Conservation (phyloP, 2,113 vertebrate genomes). For the Carassius auratus region DNA sequence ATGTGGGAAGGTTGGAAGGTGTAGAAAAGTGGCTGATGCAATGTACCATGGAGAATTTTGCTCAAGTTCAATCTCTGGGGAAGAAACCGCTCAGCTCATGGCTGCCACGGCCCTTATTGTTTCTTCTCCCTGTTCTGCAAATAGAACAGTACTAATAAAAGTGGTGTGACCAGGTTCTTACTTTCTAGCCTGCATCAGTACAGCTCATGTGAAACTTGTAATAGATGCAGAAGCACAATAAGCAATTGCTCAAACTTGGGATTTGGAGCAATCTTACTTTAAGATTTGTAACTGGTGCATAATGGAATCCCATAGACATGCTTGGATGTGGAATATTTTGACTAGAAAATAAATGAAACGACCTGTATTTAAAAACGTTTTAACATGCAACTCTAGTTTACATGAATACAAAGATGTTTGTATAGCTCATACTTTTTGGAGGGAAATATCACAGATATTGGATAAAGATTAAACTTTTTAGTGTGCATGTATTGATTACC, state of each 20-base stretch:
- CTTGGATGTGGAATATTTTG: no score
- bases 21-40: slow-evolving; percentile 15
- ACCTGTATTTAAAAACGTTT: no score
- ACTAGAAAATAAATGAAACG: no score
- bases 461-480: neutral
- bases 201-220: neutral
- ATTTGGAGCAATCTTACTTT: neutral
- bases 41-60: neutral
- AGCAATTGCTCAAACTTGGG: neutral
- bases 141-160: neutral
- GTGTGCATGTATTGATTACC: neutral
- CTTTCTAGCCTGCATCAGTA: neutral
- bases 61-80: slow-evolving; percentile 10
- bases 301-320: no score
- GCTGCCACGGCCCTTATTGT: slow-evolving; percentile 11
- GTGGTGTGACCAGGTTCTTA: neutral
- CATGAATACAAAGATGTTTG: neutral
- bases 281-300: neutral
- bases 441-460: neutral
- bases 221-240: no score
- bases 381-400: neutral
- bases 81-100: neutral
- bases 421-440: neutral
- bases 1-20: neutral
- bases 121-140: neutral